These are phyloP conservation scores for Sylvietta virens DNA, from an alignment of 2,113 vertebrate genomes.

Conservation along the genomic window DNA sequence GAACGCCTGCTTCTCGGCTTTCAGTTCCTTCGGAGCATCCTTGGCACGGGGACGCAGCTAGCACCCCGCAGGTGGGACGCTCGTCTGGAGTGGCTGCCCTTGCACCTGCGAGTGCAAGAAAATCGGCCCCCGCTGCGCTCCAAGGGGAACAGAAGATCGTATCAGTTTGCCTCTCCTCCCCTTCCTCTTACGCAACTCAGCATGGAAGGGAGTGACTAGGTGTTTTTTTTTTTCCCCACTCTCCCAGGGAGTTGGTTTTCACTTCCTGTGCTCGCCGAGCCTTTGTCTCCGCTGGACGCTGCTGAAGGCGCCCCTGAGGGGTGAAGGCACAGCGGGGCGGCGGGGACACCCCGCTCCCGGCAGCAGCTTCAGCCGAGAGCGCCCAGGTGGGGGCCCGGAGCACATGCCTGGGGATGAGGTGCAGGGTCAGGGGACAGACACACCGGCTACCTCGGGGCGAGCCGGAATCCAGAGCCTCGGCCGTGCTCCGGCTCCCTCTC, in stretches of 20 bases:
- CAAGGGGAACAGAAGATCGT: not conserved
- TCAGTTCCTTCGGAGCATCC: rapidly evolving
- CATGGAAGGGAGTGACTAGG: conserved; percentile 23
- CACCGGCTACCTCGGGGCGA: rapidly evolving
- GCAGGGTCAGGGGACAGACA: not conserved
- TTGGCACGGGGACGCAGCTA: not conserved
- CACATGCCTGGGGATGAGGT: not conserved
- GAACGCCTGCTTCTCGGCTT: rapidly evolving
- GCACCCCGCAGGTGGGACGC: not conserved
- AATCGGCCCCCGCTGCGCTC: rapidly evolving
- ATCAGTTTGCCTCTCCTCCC: not conserved
- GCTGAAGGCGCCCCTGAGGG: not conserved
- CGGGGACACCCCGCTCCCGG: not conserved
- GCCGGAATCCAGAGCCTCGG: not conserved
- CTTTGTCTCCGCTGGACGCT: not conserved
- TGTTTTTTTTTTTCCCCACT: not conserved
- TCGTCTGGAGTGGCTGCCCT: rapidly evolving
- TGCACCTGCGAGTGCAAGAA: rapidly evolving
- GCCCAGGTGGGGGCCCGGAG: not conserved
- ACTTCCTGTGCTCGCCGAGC: not conserved
- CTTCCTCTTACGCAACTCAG: not conserved
- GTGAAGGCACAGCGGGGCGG: not conserved
- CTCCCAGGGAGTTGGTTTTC: not conserved
- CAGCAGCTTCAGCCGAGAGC: conserved; percentile 54
- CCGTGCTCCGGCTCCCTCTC: rapidly evolving